Percentiles rank a stretch among this genome's conserved stretches.
phyloP scores from a whole-genome alignment of 1,140 invertebrate species.

The Leptonema lineaticorne region DNA sequence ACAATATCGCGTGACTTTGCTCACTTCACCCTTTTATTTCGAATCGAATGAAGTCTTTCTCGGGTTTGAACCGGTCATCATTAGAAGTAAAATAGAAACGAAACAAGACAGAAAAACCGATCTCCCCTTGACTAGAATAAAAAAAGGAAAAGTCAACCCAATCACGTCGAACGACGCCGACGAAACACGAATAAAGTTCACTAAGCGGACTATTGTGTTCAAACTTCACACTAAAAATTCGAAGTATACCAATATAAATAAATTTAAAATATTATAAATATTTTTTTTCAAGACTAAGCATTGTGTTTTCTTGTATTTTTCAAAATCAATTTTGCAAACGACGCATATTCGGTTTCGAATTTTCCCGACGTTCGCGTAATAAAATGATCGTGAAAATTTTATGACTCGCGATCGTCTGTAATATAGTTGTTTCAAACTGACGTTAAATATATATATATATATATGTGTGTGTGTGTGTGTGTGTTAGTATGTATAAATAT shows the following conservation, averaged over 20 bases:
- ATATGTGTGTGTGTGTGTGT: not conserved
- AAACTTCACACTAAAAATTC: not conserved
- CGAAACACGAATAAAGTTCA: not conserved
- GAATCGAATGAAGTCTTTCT: not conserved
- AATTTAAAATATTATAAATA: too few species aligned
- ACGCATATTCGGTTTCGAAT: not conserved
- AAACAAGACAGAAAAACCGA: not conserved
- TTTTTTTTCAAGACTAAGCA: too few species aligned
- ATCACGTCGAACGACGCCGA: not conserved
- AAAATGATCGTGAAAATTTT: not conserved
- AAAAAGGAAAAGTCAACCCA: too few species aligned
- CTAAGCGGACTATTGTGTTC: not conserved
- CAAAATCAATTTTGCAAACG: not conserved
- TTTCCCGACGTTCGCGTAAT: not conserved
- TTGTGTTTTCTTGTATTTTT: too few species aligned
- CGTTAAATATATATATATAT: not conserved
- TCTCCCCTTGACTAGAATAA: not conserved
- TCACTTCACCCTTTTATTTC: not conserved
- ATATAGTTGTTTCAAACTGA: not conserved
- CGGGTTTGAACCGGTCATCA: not conserved
- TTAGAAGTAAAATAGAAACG: not conserved
- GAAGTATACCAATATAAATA: too few species aligned
- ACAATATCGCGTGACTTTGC: not conserved
- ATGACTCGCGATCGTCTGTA: not conserved
- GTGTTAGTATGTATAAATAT: not conserved